Base-by-base conservation (phyloP, 2,113 vertebrate genomes). In the Phalacrocorax carbo region DNA sequence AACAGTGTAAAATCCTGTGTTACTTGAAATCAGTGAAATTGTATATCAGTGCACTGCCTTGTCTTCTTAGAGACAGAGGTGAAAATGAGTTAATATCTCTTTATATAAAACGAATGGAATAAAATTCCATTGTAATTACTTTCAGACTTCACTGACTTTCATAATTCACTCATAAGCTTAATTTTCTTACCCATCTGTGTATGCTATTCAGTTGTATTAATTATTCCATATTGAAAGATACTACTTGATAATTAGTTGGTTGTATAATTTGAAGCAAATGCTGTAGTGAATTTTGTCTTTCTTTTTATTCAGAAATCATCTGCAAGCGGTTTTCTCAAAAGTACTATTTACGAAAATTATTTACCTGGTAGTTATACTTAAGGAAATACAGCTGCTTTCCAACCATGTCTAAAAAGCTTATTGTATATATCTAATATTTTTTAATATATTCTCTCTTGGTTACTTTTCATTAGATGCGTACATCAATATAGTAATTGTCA, bases 171-270 rank as follows among this genome's bases (percentile, higher is more conserved):
- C 73, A 52, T 48, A 90, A 85, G 49, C 60, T 73, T 92, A 62
- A 92, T 92, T 93, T 96, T 96, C 81, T 93, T 72, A 61, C 49
- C 82, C 88, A 89, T 90, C 90, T 93, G 86, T 88, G 51, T 62
- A 36, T 75, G 69, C 23, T 84, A 11, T 91, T 96, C 13, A 8
- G 38, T 82, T 89, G 76, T 78, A 86, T 90, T 95, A 92, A 76
- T 96, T 88, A 68, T 86, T 81, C 62, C n/a, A 29, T 79, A 49
- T 48, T 86, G 61, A 87, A 96, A 97, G 49, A 77, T 21, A 61
- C 42, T 84, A 64, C 40, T 92, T 93, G 70, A 49, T 95, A 93
- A 95, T 96, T 96, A 94, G 89, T 86, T 81, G 52, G 27, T 73
- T 92, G 55, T 80, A 38, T 75, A 70, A 93, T 86, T 92, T 81